A percentile compares a stretch with the other conserved stretches of the same genome.
Conservation (phyloP, 2,888 invertebrate genomes). For the Apoderus coryli region DNA sequence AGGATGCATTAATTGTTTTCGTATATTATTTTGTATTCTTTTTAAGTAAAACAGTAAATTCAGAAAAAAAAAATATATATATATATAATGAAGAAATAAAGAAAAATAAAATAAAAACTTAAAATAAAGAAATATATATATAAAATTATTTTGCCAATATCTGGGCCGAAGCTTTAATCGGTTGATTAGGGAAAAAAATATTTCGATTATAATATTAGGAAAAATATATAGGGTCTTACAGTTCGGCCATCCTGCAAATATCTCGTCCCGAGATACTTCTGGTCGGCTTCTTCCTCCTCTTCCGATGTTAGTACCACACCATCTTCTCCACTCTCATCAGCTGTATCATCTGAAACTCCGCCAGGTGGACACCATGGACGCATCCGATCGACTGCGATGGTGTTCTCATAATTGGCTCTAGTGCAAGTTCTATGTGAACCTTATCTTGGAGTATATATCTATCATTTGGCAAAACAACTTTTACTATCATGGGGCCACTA, state of each 20-base stretch:
- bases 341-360: slow-evolving; percentile 14
- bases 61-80: too few species aligned
- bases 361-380: slow-evolving; percentile 13
- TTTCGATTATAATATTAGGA: too few species aligned
- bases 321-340: slow-evolving; percentile 13
- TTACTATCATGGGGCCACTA: slow-evolving; percentile 14
- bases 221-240: too few species aligned
- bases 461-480: slow-evolving; percentile 15
- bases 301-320: slow-evolving; percentile 11
- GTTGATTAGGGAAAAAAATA: too few species aligned
- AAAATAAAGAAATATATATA: too few species aligned
- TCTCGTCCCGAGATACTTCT: slow-evolving; percentile 8
- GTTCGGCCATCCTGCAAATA: slow-evolving; percentile 8
- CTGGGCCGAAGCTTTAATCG: too few species aligned
- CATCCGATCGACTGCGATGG: slow-evolving; percentile 16
- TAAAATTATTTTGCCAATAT: too few species aligned
- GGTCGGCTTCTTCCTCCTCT: background rate
- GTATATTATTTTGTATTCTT: too few species aligned
- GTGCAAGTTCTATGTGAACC: slow-evolving; percentile 9
- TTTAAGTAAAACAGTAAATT: too few species aligned
- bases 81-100: too few species aligned
- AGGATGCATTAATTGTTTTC: too few species aligned
- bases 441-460: slow-evolving; percentile 15
- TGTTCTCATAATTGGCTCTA: slow-evolving; percentile 13
- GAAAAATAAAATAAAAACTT: too few species aligned